These are phyloP conservation scores for Conops quadrifasciatus DNA, from an alignment of 2,888 invertebrate species.

Conservation along the genomic window DNA sequence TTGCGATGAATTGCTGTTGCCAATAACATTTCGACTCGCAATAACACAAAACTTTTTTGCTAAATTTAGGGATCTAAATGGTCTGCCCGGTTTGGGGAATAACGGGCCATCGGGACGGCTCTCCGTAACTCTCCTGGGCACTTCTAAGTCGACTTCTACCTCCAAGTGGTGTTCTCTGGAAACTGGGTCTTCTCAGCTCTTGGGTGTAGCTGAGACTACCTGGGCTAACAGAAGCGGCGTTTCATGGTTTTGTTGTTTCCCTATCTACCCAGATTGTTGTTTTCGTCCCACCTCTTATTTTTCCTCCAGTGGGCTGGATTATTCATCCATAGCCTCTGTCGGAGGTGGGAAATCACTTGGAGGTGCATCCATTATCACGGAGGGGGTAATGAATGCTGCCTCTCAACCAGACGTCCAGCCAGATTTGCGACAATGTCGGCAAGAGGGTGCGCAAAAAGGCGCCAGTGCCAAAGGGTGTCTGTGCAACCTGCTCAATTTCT, in stretches of 20 bases:
- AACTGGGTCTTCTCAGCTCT: no score
- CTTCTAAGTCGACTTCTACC: not conserved
- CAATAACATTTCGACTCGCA: no score
- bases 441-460: not conserved
- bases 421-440: not conserved
- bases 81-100: not conserved
- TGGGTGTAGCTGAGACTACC: no score
- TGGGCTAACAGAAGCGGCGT: not conserved
- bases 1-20: no score
- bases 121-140: not conserved
- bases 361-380: not conserved
- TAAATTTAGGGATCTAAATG: no score
- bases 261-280: no score
- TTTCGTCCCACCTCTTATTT: not conserved
- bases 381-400: not conserved
- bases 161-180: no score
- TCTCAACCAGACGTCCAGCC: not conserved
- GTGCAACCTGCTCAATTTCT: no score
- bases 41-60: no score
- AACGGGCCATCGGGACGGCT: constrained; percentile 10
- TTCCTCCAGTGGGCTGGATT: not conserved
- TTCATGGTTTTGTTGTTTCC: no score
- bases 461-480: not conserved
- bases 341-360: not conserved
- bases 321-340: not conserved